These are phyloP conservation scores for Liparis tanakae DNA, from an alignment of 2,797 vertebrate genomes.

Conservation along the genomic window DNA sequence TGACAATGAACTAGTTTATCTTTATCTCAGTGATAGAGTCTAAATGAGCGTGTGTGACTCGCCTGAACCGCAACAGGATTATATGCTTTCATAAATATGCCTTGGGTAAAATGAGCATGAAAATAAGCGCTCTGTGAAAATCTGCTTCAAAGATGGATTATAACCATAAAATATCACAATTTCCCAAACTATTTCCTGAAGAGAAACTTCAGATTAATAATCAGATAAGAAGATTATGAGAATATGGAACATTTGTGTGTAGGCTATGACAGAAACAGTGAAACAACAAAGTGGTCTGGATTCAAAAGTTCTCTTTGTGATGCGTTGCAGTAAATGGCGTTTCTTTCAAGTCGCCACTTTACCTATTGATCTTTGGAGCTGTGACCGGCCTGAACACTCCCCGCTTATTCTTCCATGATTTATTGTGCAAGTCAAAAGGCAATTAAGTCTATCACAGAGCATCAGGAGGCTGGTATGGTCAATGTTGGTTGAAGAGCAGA, in stretches of 20 bases:
- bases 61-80: not conserved
- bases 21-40: too few relatives aligned
- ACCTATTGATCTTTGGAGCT: slow-evolving; percentile 29
- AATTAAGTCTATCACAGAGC: slow-evolving; percentile 4
- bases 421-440: slow-evolving; percentile 2
- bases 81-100: not conserved
- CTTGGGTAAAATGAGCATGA: slow-evolving; percentile 13
- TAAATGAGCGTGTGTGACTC: not conserved
- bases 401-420: slow-evolving; percentile 13
- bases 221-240: not conserved
- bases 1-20: too few relatives aligned
- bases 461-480: not conserved
- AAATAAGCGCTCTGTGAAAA: slow-evolving; percentile 11
- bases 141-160: not conserved
- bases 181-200: not conserved
- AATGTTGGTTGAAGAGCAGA: not conserved
- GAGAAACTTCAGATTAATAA: not conserved
- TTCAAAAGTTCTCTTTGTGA: not conserved
- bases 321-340: not conserved
- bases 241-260: not conserved
- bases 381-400: slow-evolving; percentile 22
- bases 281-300: not conserved
- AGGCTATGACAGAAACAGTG: not conserved
- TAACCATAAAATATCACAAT: slow-evolving; percentile 4
- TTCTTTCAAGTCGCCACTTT: slow-evolving; percentile 4